Evolutionary conservation across 2,888 invertebrate genomes (phyloP), one percentile per base, ranked within the genome.

Genomic region (Arrhopalites spinosus): DNA sequence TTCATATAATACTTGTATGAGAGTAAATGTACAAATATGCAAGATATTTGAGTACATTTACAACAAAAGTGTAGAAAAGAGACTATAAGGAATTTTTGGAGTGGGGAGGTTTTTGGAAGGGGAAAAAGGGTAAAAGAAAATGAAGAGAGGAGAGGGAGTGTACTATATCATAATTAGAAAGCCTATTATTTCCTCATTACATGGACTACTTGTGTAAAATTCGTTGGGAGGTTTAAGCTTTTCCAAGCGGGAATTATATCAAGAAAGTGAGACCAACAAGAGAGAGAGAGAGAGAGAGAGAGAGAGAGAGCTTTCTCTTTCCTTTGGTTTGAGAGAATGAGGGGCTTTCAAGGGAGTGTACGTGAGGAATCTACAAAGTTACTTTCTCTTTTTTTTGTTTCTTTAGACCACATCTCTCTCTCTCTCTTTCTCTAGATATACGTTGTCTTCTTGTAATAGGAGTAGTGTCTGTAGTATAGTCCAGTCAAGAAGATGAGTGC

Each of bases 101-200:
- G 36, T 36, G 36, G 36, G 36, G 36, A 36, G 36, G 36, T n/a
- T 53, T 53, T 53, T n/a, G n/a, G 53, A 53, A n/a, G 8, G 23
- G 53, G 53, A 50, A 17, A 3, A 17, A 50, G 7, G 50, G 2
- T n/a, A 15, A 45, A 45, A n/a, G 47, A 47, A 7, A 47, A 47
- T 13, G 47, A 47, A n/a, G n/a, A 47, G 47, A n/a, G n/a, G n/a
- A n/a, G n/a, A 47, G 47, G 47, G 75, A 72, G 73, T 67, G 74
- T 76, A 78, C 78, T 79, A 79, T 79, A 78, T 80, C 80, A 80
- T 79, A 80, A 80, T 80, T 80, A 80, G 75, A 74, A 73, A 77
- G 73, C 77, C 80, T 80, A 80, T 80, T 80, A 80, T 78, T 78
- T 80, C 77, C 78, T 80, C 79, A 77, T 80, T 79, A 80, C 76